Percentiles rank a stretch among this genome's conserved stretches.
phyloP scores from a whole-genome alignment of 2,113 vertebrate genomes.

The Muntiacus muntjak region DNA sequence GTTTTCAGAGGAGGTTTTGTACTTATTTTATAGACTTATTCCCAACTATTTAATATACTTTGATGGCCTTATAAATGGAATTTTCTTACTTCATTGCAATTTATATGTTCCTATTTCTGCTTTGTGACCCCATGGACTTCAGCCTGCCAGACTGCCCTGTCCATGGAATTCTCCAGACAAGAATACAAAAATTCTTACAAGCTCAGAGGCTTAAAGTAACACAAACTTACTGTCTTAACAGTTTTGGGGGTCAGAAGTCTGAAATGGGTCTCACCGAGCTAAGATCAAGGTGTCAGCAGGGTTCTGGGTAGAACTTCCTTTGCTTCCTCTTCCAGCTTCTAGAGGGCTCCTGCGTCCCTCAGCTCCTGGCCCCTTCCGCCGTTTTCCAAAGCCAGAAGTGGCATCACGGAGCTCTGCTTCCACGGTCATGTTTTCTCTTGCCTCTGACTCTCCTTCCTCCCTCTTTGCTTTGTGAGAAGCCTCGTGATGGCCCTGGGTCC shows the following conservation, averaged over 20 bases:
- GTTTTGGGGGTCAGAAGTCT: background rate
- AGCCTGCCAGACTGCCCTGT: background rate
- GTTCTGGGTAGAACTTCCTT: background rate
- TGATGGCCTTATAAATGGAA: background rate
- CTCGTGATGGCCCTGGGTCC: background rate
- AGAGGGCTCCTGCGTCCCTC: background rate
- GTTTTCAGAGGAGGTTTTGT: background rate
- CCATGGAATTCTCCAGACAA: background rate
- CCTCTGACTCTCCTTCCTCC: background rate
- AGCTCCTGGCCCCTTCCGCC: background rate
- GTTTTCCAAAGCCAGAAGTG: fast-evolving
- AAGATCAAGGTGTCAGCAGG: background rate
- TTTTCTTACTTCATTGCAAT: background rate
- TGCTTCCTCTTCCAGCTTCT: background rate
- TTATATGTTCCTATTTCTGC: background rate
- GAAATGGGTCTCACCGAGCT: background rate
- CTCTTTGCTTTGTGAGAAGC: background rate
- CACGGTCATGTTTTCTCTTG: background rate
- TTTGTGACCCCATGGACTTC: background rate
- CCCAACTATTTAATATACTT: background rate
- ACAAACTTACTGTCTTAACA: background rate
- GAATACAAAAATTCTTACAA: background rate
- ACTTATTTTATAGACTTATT: background rate
- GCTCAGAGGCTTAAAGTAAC: background rate
- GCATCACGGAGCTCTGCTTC: background rate